Percentiles rank a stretch among this genome's conserved stretches.
Conservation (phyloP, 2,888 invertebrate species). For the Nasonovia ribisnigri region DNA sequence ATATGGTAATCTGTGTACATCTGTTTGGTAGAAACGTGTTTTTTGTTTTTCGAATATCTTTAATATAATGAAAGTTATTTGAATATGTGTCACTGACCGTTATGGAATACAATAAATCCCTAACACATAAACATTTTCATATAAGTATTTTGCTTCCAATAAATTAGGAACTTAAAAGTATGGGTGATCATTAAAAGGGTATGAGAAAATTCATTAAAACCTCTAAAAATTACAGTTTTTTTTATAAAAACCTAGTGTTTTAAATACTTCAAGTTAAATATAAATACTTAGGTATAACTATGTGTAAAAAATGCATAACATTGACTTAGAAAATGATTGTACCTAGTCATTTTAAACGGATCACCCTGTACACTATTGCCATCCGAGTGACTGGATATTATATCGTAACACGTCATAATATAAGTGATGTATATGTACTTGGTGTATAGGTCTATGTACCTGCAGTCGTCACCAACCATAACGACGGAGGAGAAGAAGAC, state of each 20-base stretch:
- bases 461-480: background rate
- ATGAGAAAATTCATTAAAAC: background rate
- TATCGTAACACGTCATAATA: background rate
- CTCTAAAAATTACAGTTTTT: background rate
- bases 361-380: background rate
- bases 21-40: background rate
- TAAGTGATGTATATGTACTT: background rate
- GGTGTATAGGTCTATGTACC: background rate
- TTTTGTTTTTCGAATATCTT: background rate
- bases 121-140: background rate
- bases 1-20: background rate
- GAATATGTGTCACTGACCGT: background rate
- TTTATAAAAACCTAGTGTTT: background rate
- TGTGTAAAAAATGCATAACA: background rate
- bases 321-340: background rate
- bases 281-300: background rate
- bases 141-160: background rate
- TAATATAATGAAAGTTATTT: background rate
- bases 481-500: background rate
- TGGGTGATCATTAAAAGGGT: background rate
- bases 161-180: background rate
- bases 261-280: background rate
- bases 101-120: background rate
- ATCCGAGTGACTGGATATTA: background rate
- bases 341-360: background rate